These are phyloP conservation scores for Clarias platycephalus DNA, from an alignment of 2,797 vertebrate genomes.

Conservation along the genomic window DNA sequence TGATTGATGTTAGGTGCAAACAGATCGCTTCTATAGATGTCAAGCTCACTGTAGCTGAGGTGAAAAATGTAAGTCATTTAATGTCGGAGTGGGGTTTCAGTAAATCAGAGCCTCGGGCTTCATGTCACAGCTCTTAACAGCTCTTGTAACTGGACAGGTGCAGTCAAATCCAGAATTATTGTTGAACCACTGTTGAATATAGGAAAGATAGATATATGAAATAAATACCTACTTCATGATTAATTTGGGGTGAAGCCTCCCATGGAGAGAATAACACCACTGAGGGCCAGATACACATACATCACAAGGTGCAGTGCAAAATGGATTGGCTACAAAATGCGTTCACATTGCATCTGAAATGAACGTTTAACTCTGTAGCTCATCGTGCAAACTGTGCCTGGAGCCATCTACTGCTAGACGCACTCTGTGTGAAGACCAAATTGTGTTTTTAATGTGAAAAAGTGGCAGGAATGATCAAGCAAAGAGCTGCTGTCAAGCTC, in stretches of 20 bases:
- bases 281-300: background rate
- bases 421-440: background rate
- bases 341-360: background rate
- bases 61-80: constrained; percentile 46
- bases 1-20: constrained; percentile 56
- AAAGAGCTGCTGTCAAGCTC: background rate
- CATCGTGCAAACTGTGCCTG: background rate
- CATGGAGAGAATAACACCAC: constrained; percentile 7
- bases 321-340: background rate
- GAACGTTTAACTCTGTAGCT: background rate
- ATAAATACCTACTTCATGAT: background rate
- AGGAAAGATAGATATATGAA: constrained; percentile 12
- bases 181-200: constrained; percentile 8
- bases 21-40: constrained; percentile 49
- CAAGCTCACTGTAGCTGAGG: constrained; percentile 36
- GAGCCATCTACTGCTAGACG: background rate
- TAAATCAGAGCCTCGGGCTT: constrained; percentile 39
- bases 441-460: background rate
- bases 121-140: constrained; percentile 27
- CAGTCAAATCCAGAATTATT: constrained; percentile 30
- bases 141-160: constrained; percentile 28
- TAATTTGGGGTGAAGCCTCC: constrained; percentile 12
- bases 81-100: constrained; percentile 34
- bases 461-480: background rate
- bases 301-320: constrained; percentile 1